Evolutionary conservation across 2,113 vertebrate genomes (phyloP).

Genomic region (Ovibos moschatus): DNA sequence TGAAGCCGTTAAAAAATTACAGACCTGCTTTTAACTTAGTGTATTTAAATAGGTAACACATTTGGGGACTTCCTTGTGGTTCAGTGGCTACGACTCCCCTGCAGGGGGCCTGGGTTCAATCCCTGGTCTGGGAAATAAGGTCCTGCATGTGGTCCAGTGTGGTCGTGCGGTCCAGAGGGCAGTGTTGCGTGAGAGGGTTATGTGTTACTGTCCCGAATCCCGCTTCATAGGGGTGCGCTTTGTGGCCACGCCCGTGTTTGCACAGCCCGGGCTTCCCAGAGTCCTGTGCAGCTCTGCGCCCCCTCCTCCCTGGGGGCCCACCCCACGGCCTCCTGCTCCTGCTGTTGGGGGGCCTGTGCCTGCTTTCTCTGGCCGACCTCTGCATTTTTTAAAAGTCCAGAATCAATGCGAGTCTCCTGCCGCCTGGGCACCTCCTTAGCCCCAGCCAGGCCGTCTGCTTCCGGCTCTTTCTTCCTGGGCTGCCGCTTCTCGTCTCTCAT

Average conservation of each 20-base stretch:
- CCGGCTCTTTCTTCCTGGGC: no score
- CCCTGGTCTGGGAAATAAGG: neutral
- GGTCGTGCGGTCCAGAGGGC: neutral
- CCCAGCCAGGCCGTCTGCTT: fast-evolving
- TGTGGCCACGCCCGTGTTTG: fast-evolving
- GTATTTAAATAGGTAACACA: neutral
- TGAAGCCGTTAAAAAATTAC: neutral
- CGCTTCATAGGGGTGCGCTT: fast-evolving
- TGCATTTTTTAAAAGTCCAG: neutral
- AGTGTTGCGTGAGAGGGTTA: fast-evolving
- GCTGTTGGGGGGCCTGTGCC: neutral
- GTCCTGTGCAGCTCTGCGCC: neutral
- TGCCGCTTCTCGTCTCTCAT: fast-evolving
- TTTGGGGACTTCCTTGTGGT: neutral
- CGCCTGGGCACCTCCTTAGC: neutral
- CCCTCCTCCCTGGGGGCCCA: neutral
- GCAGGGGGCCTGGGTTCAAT: neutral
- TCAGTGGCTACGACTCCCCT: neutral
- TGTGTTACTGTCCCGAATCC: neutral
- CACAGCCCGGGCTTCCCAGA: neutral
- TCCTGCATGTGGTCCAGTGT: neutral
- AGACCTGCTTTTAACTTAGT: neutral
- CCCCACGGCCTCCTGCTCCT: neutral
- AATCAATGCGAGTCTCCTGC: neutral
- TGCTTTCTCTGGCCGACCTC: neutral